Percentiles rank a stretch among this genome's conserved stretches.
These are phyloP conservation scores for Paramormyrops hopkinsi DNA, from an alignment of 2,797 vertebrate species.

Conservation along the genomic window DNA sequence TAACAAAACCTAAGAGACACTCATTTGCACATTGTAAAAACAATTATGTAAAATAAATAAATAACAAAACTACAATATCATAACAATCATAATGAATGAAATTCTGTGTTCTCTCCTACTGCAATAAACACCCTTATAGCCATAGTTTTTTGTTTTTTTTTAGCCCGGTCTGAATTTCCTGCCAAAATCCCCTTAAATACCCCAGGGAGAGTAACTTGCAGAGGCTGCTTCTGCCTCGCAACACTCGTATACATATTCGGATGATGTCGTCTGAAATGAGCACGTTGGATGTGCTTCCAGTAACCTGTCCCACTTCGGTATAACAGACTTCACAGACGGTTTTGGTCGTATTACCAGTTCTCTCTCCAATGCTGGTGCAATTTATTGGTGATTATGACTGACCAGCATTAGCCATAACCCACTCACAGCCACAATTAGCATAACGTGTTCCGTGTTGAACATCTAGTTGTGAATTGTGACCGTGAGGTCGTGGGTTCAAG, in stretches of 20 bases:
- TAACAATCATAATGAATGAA: neutral
- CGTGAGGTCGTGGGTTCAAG: neutral
- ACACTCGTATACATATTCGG: neutral
- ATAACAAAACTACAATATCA: neutral
- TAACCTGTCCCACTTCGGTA: neutral
- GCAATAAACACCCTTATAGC: neutral
- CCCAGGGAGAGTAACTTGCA: neutral
- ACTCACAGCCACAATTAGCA: neutral
- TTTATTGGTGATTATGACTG: neutral
- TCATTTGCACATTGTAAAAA: neutral
- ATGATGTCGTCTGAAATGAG: neutral
- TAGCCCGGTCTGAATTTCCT: neutral
- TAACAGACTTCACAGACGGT: neutral
- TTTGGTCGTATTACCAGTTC: neutral
- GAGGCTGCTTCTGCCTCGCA: neutral
- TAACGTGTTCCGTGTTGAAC: neutral
- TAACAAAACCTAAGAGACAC: neutral
- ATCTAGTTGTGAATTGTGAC: neutral
- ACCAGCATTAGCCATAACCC: neutral
- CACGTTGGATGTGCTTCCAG: neutral
- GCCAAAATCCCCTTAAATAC: neutral
- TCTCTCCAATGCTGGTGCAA: neutral
- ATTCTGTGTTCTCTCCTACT: neutral
- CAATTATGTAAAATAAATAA: conserved; percentile 2
- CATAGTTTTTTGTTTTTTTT: neutral